Conservation (phyloP, 2,888 invertebrate species). For the Palloptera scutellata region DNA sequence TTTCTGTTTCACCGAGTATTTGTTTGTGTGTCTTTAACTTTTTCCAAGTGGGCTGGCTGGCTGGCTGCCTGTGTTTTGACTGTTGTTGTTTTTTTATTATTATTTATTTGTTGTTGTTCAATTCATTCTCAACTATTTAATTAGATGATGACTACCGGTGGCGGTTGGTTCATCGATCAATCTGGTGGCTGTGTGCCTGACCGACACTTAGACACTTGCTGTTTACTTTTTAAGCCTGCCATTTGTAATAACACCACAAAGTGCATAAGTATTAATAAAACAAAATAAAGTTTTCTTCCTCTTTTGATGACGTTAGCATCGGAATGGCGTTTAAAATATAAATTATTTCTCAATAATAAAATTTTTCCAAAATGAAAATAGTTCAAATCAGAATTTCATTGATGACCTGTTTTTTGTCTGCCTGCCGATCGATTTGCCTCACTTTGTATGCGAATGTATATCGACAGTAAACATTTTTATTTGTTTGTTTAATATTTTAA, state of each 20-base stretch:
- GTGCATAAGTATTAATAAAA: neutral
- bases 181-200: too few relatives aligned
- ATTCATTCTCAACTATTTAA: constrained; percentile 24
- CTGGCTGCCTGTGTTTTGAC: neutral
- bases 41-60: neutral
- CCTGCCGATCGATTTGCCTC: constrained; percentile 8
- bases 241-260: neutral
- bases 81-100: neutral
- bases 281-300: neutral
- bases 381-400: neutral
- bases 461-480: neutral
- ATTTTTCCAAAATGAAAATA: too few relatives aligned
- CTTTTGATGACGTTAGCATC: neutral
- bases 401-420: constrained; percentile 7
- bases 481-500: constrained; percentile 38
- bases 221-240: too few relatives aligned
- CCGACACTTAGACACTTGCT: too few relatives aligned
- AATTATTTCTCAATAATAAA: too few relatives aligned
- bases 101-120: constrained; percentile 17
- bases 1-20: constrained; percentile 5
- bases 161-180: neutral
- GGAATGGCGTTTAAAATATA: neutral
- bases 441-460: too few relatives aligned
- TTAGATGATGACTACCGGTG: constrained; percentile 19
- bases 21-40: constrained; percentile 9